Base-by-base conservation (phyloP, 2,888 invertebrate genomes). In the Poecilus cupreus region DNA sequence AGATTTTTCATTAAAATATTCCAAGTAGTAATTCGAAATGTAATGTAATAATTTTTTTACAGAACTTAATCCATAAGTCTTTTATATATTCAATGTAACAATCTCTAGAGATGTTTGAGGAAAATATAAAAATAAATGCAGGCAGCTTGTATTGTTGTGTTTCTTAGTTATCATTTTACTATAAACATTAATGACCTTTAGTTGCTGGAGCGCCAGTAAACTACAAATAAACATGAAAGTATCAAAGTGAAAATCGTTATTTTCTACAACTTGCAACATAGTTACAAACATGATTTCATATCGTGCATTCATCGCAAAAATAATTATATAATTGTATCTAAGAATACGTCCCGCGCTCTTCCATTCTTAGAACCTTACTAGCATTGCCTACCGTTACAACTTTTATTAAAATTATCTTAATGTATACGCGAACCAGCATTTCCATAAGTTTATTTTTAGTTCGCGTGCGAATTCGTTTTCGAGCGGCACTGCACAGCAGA, bases 401-500 rank as follows among this genome's bases (percentile, higher is more conserved):
- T 37, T 39, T 39, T 68, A 68, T 68, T 24, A 68, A 68, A 68
- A 37, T 68, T 68, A 68, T 68, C 68, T 68, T 68, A 68, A 68
- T 68, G 16, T 68, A 68, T 68, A 68, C 68, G 32, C 68, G 20
- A 11, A 64, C 11, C 16, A 68, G 4, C 32, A 68, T 68, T 68
- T 68, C 68, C 68, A 68, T 68, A 68, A 68, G 16, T 37, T 68
- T 68, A 68, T 68, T 68, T 68, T 68, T 68, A 68, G 68, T 68
- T 68, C 11, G 68, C 68, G 68, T 68, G 68, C 68, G 32, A 39
- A 18, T 8, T 68, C 18, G 18, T 39, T 37, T 37, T 16, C 37
- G 32, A 68, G 18, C 20, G 60, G 11, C 6, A 37, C 60, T 13
- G n/a, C 64, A 64, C 64, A 32, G 8, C 64, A 64, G 13, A 4